phyloP scores from a whole-genome alignment of 2,888 invertebrate genomes.

The Ophioninae sp. region DNA sequence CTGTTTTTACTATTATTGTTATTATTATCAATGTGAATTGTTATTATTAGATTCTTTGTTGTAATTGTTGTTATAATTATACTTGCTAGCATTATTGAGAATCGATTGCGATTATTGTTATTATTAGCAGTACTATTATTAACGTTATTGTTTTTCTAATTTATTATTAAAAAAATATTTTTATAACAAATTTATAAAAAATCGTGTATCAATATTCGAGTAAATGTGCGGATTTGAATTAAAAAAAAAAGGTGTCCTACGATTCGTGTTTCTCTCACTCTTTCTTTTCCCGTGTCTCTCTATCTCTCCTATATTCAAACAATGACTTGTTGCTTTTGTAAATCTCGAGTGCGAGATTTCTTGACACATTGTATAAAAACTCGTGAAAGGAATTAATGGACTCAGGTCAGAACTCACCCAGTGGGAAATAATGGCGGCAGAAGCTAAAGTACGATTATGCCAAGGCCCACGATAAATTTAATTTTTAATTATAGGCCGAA shows the following conservation, averaged over 20 bases:
- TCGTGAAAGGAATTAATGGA: not conserved
- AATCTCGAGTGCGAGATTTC: not conserved
- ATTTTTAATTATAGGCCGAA: conserved; percentile 48
- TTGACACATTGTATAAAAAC: not conserved
- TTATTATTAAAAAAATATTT: too few species aligned
- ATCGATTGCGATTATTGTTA: too few species aligned
- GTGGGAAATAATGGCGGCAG: conserved; percentile 4
- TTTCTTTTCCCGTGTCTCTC: not conserved
- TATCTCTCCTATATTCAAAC: not conserved
- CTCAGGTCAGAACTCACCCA: not conserved
- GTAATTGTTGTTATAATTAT: too few species aligned
- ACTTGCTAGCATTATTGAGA: too few species aligned
- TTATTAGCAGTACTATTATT: too few species aligned
- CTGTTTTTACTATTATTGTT: too few species aligned
- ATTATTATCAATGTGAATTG: too few species aligned
- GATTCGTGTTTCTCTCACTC: not conserved
- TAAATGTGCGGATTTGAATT: not conserved
- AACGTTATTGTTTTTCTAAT: too few species aligned
- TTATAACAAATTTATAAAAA: too few species aligned
- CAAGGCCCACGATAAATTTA: conserved; percentile 46
- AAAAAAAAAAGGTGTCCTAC: not conserved
- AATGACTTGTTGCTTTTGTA: not conserved
- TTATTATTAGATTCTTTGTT: too few species aligned
- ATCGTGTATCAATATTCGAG: not conserved
- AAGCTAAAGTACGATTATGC: conserved; percentile 43